Evolutionary conservation across 2,113 vertebrate species (phyloP).

Genomic region (Corythaixoides concolor): DNA sequence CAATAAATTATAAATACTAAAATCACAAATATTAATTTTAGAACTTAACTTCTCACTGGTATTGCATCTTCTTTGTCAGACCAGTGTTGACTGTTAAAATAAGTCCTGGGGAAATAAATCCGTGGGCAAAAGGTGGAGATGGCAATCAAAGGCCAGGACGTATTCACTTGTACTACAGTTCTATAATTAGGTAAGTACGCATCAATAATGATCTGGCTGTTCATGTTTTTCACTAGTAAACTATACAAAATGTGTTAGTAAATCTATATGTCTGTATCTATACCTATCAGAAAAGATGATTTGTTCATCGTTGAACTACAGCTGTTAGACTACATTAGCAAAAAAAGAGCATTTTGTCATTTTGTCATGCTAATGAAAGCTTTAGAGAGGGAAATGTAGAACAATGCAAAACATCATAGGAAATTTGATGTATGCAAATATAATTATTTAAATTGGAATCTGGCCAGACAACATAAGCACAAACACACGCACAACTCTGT

Average conservation of each 20-base stretch:
- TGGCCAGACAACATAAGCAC: background rate
- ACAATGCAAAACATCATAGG: background rate
- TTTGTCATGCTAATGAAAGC: background rate
- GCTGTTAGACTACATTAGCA: background rate
- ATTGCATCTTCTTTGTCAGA: background rate
- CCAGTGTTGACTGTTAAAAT: background rate
- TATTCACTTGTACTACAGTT: background rate
- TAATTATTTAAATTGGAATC: background rate
- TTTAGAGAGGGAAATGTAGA: background rate
- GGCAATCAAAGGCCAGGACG: background rate
- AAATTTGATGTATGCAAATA: slow-evolving; percentile 6
- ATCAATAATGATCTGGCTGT: background rate
- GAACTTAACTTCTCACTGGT: background rate
- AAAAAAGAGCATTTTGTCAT: background rate
- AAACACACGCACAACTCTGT: background rate
- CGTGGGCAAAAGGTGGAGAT: background rate
- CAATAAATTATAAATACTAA: background rate
- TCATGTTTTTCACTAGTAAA: background rate
- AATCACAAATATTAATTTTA: background rate
- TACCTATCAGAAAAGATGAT: background rate
- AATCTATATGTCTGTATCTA: background rate
- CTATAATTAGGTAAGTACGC: background rate
- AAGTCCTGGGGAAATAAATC: background rate
- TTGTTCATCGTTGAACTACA: background rate
- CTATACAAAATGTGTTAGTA: background rate